Evolutionary conservation across 2,888 invertebrate genomes (phyloP).

Genomic region (Trissoscelio sp.): DNA sequence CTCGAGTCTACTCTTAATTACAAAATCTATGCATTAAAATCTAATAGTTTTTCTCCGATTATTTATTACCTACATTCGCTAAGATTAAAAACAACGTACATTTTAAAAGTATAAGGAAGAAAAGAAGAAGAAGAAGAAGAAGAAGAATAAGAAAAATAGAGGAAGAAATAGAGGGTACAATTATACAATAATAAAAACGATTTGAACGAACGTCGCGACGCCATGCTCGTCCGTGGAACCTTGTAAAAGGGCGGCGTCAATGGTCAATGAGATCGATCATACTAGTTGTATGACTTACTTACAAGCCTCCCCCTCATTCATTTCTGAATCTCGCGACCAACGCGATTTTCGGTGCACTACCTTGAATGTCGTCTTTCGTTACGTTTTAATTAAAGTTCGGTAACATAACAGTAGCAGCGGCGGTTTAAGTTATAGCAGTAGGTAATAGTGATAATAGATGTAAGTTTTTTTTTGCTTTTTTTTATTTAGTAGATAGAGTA

Average conservation of each 20-base stretch:
- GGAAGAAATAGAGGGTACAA: not conserved
- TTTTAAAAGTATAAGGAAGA: conserved; percentile 36
- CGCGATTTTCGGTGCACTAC: conserved; percentile 69
- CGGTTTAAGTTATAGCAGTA: conserved; percentile 68
- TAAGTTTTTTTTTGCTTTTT: conserved; percentile 50
- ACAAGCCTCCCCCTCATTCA: conserved; percentile 71
- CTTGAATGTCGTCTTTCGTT: conserved; percentile 78
- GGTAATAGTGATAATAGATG: conserved; percentile 70
- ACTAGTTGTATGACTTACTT: conserved; percentile 78
- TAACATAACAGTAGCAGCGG: conserved; percentile 77
- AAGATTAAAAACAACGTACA: conserved; percentile 43
- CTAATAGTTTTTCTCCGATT: conserved; percentile 43
- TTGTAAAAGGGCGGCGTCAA: conserved; percentile 74
- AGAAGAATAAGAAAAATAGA: not conserved
- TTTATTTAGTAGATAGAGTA: conserved; percentile 43
- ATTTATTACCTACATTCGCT: conserved; percentile 35
- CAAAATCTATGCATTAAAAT: conserved; percentile 46
- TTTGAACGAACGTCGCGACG: conserved; percentile 46
- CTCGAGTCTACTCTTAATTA: conserved; percentile 45
- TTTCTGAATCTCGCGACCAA: conserved; percentile 32
- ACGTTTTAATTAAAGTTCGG: conserved; percentile 78
- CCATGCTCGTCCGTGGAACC: conserved; percentile 47
- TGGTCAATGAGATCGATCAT: conserved; percentile 83
- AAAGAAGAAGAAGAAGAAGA: conserved; percentile 2
- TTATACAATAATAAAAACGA: conserved; percentile 14